Evolutionary conservation across 2,888 invertebrate species (phyloP), one percentile per base, ranked within the genome.

Genomic region (Alloscopus bannaensis): DNA sequence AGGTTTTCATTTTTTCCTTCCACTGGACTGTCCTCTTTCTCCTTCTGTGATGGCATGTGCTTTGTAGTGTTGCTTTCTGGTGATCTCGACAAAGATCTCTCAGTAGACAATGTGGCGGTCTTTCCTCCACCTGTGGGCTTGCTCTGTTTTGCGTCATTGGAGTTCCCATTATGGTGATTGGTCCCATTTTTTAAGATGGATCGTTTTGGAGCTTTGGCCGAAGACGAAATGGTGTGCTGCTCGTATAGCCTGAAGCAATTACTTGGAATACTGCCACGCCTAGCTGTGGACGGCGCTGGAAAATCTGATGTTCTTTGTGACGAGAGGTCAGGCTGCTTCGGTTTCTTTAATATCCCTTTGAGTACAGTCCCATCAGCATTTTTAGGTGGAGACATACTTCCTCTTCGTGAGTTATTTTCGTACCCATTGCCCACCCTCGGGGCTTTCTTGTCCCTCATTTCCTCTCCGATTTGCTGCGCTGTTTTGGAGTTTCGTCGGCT

Each of bases 251-350:
- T 52, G 2, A 66, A 59, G 47, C 78, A 81, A 36, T 81, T 81
- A 20, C 81, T 75, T 1, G 83, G 83, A 75, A 83, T 75, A 52
- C 83, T 83, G 1, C 83, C 83, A 6, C 83, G 62, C 24, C 83
- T 42, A 2, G 80, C 57, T 6, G 69, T 55, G 1, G 64, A 59
- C 2, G 65, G 22, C 18, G 65, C 52, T 45, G 77, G 80, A 45
- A 70, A 76, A 22, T 71, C 68, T 13, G 60, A 40, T 20, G 73
- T 45, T 13, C 47, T 28, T 40, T 18, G 31, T 29, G 0, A 16
- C 3, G 26, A 28, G 47, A 47, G 62, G 0, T 77, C 70, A 11
- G 60, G 68, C 40, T 71, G 72, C 28, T 80, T 80, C 16, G 80
- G 71, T 18, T 81, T 81, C 64, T 83, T 83, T 18, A 83, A 45